Base-by-base conservation (phyloP, 2,113 vertebrate genomes). In the Podocnemis expansa region DNA sequence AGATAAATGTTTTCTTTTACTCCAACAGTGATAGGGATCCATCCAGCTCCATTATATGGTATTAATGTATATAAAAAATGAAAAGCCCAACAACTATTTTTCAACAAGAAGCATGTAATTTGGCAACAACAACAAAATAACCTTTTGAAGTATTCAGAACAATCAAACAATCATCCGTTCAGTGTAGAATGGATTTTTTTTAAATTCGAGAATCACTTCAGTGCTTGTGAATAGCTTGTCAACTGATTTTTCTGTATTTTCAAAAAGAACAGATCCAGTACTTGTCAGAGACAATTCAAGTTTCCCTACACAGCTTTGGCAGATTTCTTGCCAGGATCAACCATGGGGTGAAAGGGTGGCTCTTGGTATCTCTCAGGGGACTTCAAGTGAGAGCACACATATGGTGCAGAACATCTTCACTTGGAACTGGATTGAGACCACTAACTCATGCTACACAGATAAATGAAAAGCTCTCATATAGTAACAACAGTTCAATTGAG, bases 81-180 rank as follows among this genome's bases (percentile, higher is more conserved):
- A 85, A 41, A 43, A 29, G 5, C 56, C 29, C 31, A 63, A 14
- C 27, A 14, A 63, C 31, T 63, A 34, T 34, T 63, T 58, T 63
- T 34, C 58, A 63, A 17, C 31, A 63, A 63, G 38, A 6, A 76
- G 17, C 75, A 89, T 89, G 38, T 84, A 3, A 17, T 76, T 11
- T 12, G 0, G 0, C 45, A 24, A 47, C 34, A 3, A 34, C 80
- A 31, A 21, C 0, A 4, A 45, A 9, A 82, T 70, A 93, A 41
- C 2, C 49, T 90, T 93, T 60, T 70, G 63, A 84, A 91, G 41
- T 3, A 8, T 93, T 82, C 45, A 87, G 34, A 90, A 22, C 43
- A 17, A 17, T 34, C 79, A 55, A 14, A 3, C 86, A 60, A 89
- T 93, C 81, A 45, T 24, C 11, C 25, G 78, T 19, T 3, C 3